Evolutionary conservation across 2,888 invertebrate genomes (phyloP), one percentile per base, ranked within the genome.

Genomic region (Odontocerum albicorne): DNA sequence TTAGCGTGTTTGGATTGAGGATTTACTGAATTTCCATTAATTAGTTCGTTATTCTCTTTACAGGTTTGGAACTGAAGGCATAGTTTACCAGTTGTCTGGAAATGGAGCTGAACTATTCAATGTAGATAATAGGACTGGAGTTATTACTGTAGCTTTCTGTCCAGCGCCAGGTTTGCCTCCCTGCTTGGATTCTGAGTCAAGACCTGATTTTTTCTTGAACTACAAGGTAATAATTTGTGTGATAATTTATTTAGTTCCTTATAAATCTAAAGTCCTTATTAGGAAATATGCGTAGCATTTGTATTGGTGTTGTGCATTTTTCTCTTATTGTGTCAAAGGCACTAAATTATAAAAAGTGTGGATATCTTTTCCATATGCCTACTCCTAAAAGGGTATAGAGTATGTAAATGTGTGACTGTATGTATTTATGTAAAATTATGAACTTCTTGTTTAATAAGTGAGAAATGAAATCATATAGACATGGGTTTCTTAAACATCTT

Each of bases 131-230:
- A 79, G 84, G 52, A 88, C 89, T 3, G 96, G 96, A 1, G 83
- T 84, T 7, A 88, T 96, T 63, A 85, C 86, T 0, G 89, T 96
- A 0, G 90, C 87, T 0, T 77, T 83, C 1, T 94, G 94, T 64
- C 75, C 79, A 10, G 78, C 81, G 0, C 85, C 86, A 2, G 86
- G 88, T 0, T 69, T 68, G 2, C 72, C 79, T 10, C 87, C 88
- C 3, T 96, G 96, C 66, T 74, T 95, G 20, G 95, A 93, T 72
- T 92, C 82, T 65, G 94, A 95, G 72, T 84, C 86, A 1, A 86
- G 89, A 67, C 83, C 84, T 46, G 88, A 88, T 62, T 94, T 92
- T 70, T 90, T 88, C 67, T 74, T 94, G 49, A 88, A 90, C 49
- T 91, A 88, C 66, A 90, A 90, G 80, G 92, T 90, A 68, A 16